Conservation (phyloP, 2,113 vertebrate genomes). For the Oreochromis niloticus region DNA sequence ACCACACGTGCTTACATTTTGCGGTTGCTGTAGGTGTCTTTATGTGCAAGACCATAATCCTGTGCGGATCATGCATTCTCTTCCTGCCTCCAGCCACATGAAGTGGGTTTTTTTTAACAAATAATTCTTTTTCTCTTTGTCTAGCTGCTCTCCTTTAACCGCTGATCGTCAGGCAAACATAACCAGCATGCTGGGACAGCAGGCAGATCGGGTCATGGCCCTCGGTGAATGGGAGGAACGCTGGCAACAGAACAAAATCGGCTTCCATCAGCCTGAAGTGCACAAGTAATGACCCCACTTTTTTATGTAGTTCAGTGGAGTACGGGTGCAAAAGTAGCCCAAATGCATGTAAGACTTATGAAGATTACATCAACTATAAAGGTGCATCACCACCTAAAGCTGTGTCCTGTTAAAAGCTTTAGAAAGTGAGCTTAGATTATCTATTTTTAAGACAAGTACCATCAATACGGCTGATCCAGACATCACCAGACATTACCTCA, state of each 20-base stretch:
- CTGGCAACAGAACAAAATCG: constrained; percentile 70
- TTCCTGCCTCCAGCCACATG: neutral
- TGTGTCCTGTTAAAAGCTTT: neutral
- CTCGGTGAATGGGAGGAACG: constrained; percentile 77
- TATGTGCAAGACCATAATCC: neutral
- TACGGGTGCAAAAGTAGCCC: neutral
- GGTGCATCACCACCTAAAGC: too few relatives aligned
- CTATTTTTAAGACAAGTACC: neutral
- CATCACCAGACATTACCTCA: neutral
- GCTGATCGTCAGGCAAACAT: neutral
- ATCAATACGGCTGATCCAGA: neutral
- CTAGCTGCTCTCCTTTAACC: neutral
- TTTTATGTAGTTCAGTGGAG: neutral
- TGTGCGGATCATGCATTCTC: neutral
- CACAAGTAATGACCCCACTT: constrained; percentile 66
- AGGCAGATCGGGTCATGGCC: constrained; percentile 63
- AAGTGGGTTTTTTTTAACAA: neutral
- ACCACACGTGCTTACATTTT: neutral
- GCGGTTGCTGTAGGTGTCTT: neutral
- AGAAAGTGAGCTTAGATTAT: neutral
- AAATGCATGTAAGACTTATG: neutral
- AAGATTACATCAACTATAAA: neutral
- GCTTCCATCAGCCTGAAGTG: constrained; percentile 75
- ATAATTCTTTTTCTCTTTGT: neutral
- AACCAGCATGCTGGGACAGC: constrained; percentile 40